A percentile compares a stretch with the other conserved stretches of the same genome.
Conservation (phyloP, 2,113 vertebrate genomes). For the Podarcis raffonei region DNA sequence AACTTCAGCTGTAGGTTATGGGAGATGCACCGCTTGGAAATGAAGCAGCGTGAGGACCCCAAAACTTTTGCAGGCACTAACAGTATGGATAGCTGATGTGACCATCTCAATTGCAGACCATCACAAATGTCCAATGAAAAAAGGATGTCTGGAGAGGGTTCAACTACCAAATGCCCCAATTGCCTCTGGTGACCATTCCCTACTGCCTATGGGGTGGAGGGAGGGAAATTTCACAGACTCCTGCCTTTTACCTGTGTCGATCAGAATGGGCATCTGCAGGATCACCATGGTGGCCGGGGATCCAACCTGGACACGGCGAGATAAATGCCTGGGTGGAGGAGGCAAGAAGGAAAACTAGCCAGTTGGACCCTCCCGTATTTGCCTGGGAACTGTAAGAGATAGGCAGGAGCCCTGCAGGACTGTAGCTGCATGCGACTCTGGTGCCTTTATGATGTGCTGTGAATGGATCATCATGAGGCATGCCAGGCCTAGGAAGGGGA, state of each 20-base stretch:
- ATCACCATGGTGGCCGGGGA: slow-evolving; percentile 79
- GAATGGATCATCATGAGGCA: background rate
- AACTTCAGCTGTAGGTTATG: no score
- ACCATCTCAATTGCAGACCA: no score
- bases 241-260: slow-evolving; percentile 69
- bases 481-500: background rate
- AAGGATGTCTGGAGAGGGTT: no score
- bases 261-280: slow-evolving; percentile 73
- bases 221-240: no score
- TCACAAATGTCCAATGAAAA: no score
- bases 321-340: slow-evolving; percentile 78
- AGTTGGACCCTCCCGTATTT: background rate
- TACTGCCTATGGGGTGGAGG: no score
- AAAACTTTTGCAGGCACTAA: no score
- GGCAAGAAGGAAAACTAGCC: background rate
- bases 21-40: no score
- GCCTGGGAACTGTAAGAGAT: background rate
- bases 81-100: no score
- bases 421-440: background rate
- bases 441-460: background rate
- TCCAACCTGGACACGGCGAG: slow-evolving; percentile 82
- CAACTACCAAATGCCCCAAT: background rate
- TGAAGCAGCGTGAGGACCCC: no score
- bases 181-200: background rate
- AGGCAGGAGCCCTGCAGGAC: background rate